A percentile compares a stretch with the other conserved stretches of the same genome.
Evolutionary conservation across 2,888 invertebrate species (phyloP).

Genomic region (Tupiocoris notatus): DNA sequence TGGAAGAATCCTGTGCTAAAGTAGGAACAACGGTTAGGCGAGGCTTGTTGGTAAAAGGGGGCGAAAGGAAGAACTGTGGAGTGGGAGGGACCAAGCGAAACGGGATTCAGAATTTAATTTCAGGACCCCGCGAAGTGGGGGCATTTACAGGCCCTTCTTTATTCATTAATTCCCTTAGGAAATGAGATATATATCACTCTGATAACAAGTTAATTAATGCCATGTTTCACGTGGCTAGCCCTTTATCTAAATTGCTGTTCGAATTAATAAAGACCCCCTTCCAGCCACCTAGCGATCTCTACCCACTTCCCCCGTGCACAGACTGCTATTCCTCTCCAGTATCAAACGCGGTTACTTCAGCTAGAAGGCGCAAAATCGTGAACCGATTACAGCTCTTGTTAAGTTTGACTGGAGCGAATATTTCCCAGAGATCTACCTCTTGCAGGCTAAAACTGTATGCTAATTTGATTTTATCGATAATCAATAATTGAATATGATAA

Average conservation of each 20-base stretch:
- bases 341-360: neutral
- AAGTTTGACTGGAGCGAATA: too few species aligned
- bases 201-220: constrained; percentile 48
- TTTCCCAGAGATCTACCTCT: too few species aligned
- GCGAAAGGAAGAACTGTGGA: neutral
- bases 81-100: constrained; percentile 17
- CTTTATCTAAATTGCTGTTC: constrained; percentile 49
- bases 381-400: too few species aligned
- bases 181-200: constrained; percentile 48
- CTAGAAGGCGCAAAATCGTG: neutral
- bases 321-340: constrained; percentile 2
- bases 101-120: constrained; percentile 43
- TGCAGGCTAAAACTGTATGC: too few species aligned
- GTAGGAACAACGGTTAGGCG: neutral
- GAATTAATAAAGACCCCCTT: constrained; percentile 46
- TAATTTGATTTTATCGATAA: too few species aligned
- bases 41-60: too few species aligned
- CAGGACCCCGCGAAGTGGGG: constrained; percentile 40
- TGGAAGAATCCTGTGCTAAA: neutral
- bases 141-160: constrained; percentile 44
- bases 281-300: constrained; percentile 20
- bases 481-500: too few species aligned
- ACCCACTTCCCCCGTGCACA: neutral
- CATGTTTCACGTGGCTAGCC: constrained; percentile 46
- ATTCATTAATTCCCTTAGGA: constrained; percentile 48